Evolutionary conservation across 2,888 invertebrate species (phyloP), one percentile per base, ranked within the genome.

Genomic region (Yponomeuta sedellus): DNA sequence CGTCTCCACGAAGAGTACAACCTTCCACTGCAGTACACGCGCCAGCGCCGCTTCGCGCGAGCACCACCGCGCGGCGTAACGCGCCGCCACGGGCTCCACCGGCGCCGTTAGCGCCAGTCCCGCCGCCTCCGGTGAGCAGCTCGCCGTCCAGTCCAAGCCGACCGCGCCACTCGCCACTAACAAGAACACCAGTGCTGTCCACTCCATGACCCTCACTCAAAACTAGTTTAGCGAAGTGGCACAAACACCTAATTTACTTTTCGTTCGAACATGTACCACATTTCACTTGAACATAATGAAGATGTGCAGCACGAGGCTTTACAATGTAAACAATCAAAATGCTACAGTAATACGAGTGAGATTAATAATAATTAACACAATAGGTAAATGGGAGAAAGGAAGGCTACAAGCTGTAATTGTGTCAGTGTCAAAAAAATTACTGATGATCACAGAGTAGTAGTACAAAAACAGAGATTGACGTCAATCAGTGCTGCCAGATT

Each of bases 11-110:
- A n/a, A 20, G 10, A 64, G 10, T 11, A 19, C 20, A 2, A 44
- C 22, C 10, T n/a, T 19, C 64, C 64, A 64, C 20, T 20, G 40
- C n/a, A 12, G 10, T 2, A 44, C 44, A 20, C 19, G 20, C 16
- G n/a, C 44, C 4, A 1, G 8, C 2, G 22, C 64, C 12, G 64
- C 40, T 11, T n/a, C 64, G 10, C n/a, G 10, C 11, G 64, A n/a
- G 64, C 64, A 64, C 64, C 64, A 64, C 0, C 20, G 64, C 64
- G 39, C n/a, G 6, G 40, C 12, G 44, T 64, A 64, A 12, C 64
- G 64, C n/a, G 39, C 64, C 22, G 40, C 20, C 44, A 64, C 64
- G 10, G 39, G 12, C 16, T 44, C 64, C 20, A 12, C 19, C 22
- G 20, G 19, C 20, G 44, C 19, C 22, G 64, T 19, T 12, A 44